phyloP scores from a whole-genome alignment of 2,888 invertebrate genomes.

The Caenorhabditis plicata region DNA sequence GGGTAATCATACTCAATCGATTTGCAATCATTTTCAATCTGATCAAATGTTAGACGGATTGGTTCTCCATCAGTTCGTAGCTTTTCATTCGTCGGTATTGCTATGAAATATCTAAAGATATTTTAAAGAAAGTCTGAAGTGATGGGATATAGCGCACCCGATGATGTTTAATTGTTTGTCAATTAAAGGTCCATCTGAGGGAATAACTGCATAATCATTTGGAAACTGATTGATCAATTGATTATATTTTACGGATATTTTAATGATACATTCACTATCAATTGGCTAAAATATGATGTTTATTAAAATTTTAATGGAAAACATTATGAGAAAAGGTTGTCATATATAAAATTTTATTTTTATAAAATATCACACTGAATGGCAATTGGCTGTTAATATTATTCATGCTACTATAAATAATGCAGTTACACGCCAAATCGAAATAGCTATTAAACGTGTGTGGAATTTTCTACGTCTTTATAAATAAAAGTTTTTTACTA shows the following conservation, averaged over 20 bases:
- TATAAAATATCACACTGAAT: no score
- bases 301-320: no score
- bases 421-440: no score
- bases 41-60: slow-evolving; percentile 13
- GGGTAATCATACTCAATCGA: no score
- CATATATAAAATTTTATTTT: no score
- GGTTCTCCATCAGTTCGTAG: slow-evolving; percentile 20
- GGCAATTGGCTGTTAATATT: no score
- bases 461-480: no score
- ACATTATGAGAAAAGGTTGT: no score
- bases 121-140: background rate
- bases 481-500: no score
- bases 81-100: slow-evolving; percentile 31
- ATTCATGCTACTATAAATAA: no score
- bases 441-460: no score
- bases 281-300: no score
- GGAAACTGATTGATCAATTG: slow-evolving; percentile 34
- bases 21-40: slow-evolving; percentile 19
- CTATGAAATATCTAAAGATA: slow-evolving; percentile 30
- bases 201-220: slow-evolving; percentile 33
- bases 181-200: slow-evolving; percentile 35
- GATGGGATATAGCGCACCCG: slow-evolving; percentile 14
- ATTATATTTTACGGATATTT: slow-evolving; percentile 7
- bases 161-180: slow-evolving; percentile 24
- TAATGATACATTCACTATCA: slow-evolving; percentile 13